A percentile compares a stretch with the other conserved stretches of the same genome.
Conservation (phyloP, 2,888 invertebrate species). For the Epinotia demarniana region DNA sequence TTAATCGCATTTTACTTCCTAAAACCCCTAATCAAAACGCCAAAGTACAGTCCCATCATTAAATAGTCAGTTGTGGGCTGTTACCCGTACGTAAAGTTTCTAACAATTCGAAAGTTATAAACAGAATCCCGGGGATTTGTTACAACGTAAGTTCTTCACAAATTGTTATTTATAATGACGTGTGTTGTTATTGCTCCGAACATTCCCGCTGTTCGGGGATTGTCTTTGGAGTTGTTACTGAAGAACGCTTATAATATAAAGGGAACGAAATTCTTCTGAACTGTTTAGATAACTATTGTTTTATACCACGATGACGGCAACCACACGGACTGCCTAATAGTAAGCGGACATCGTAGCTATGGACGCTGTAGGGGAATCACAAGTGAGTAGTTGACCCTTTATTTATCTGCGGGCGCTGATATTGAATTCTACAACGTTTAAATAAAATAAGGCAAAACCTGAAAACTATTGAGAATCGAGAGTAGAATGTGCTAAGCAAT, state of each 20-base stretch:
- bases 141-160: slow-evolving; percentile 29
- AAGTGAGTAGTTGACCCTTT: too few species aligned
- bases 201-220: slow-evolving; percentile 9
- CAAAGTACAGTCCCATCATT: slow-evolving; percentile 26
- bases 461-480: too few species aligned
- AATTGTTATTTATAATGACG: slow-evolving; percentile 44
- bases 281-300: not conserved
- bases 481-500: too few species aligned
- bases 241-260: not conserved
- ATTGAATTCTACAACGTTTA: too few species aligned
- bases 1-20: slow-evolving; percentile 32
- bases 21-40: slow-evolving; percentile 22
- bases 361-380: too few species aligned
- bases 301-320: too few species aligned
- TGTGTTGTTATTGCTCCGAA: slow-evolving; percentile 39
- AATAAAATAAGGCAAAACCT: too few species aligned
- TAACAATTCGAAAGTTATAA: slow-evolving; percentile 32
- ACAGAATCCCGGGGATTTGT: slow-evolving; percentile 21
- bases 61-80: slow-evolving; percentile 9
- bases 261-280: not conserved
- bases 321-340: too few species aligned
- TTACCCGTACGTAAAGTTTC: slow-evolving; percentile 25
- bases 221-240: not conserved
- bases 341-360: too few species aligned
- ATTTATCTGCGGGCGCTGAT: too few species aligned